These are phyloP conservation scores for Acanthoscelides obtectus DNA, from an alignment of 2,888 invertebrate species.

Conservation along the genomic window DNA sequence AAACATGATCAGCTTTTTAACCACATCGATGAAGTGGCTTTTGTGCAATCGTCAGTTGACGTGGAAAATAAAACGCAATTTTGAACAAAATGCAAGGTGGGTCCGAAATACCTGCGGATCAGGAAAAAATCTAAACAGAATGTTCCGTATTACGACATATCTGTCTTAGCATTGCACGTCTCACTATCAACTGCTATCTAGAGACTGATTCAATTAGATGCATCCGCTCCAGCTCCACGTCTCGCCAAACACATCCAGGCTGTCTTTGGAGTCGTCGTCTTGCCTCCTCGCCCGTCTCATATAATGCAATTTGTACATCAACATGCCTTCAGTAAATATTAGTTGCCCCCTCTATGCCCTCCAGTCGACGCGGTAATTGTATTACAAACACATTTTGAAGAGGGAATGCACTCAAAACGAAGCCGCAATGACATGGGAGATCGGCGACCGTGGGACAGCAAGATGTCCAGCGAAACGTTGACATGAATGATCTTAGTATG, in stretches of 20 bases:
- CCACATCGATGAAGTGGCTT: no score
- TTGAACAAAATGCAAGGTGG: no score
- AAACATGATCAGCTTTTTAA: no score
- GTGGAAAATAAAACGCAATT: no score
- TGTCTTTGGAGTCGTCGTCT: neutral
- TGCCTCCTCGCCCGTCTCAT: neutral
- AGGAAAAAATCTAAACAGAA: no score
- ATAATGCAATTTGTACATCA: conserved; percentile 2
- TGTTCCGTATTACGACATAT: no score
- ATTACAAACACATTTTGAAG: neutral
- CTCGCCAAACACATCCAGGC: neutral
- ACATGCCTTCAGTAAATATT: conserved; percentile 2
- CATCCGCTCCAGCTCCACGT: neutral
- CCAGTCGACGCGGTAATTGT: neutral
- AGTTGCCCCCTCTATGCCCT: neutral
- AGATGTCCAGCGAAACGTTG: neutral
- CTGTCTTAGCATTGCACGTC: neutral
- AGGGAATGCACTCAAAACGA: neutral
- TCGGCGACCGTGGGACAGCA: neutral
- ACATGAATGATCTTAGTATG: no score
- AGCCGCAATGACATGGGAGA: neutral
- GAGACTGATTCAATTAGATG: neutral
- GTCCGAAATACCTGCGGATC: no score
- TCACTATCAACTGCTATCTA: neutral
- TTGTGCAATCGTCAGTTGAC: no score